Conservation (phyloP, 2,888 invertebrate species). For the Cremastobaeus sp. region DNA sequence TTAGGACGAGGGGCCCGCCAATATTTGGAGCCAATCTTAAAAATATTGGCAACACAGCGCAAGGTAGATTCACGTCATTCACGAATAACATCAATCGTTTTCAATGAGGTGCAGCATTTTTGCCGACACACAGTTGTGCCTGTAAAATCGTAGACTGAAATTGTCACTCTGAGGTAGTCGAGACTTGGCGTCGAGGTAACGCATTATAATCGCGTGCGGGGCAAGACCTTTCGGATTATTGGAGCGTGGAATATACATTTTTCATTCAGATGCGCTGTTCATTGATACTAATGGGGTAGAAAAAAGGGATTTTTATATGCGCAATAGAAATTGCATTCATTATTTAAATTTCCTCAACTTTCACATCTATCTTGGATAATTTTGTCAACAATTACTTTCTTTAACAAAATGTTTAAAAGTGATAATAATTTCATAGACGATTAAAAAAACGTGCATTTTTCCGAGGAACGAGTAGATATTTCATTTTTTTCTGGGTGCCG, state of each 20-base stretch:
- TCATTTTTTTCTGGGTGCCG: no score
- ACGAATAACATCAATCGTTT: conserved; percentile 38
- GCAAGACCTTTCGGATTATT: conserved; percentile 54
- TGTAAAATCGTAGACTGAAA: conserved; percentile 32
- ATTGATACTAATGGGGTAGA: conserved; percentile 38
- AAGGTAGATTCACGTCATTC: no score
- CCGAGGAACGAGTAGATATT: no score
- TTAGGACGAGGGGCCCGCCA: no score
- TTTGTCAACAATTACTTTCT: not conserved
- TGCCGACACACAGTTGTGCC: conserved; percentile 25
- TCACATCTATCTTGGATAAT: not conserved
- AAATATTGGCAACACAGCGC: no score
- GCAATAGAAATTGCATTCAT: conserved; percentile 20
- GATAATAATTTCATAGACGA: no score
- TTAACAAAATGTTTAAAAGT: not conserved
- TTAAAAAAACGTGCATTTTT: no score
- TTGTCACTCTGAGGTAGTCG: conserved; percentile 47
- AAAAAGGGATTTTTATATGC: conserved; percentile 14
- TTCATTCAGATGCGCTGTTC: conserved; percentile 42
- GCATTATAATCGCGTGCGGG: conserved; percentile 48
- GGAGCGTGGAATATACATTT: conserved; percentile 54
- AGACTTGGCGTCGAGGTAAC: conserved; percentile 52
- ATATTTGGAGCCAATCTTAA: no score
- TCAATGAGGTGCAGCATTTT: conserved; percentile 37
- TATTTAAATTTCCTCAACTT: no score